Percentiles rank a stretch among this genome's conserved stretches.
These are phyloP conservation scores for Montifringilla adamsi DNA, from an alignment of 2,113 vertebrate genomes.

Conservation along the genomic window DNA sequence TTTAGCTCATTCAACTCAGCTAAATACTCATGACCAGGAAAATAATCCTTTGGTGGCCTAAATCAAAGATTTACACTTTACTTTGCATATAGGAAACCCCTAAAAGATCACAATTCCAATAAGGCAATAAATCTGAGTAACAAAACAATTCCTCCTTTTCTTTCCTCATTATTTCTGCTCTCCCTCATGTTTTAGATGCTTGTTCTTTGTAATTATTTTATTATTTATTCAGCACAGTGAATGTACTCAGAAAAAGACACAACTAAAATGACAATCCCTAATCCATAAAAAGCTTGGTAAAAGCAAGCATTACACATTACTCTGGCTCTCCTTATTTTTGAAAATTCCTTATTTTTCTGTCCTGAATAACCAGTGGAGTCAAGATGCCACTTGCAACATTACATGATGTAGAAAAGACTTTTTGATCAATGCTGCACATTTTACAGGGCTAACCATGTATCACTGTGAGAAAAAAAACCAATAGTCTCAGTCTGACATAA, in stretches of 20 bases:
- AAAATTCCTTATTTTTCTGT: background rate
- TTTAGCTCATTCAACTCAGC: background rate
- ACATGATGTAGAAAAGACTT: background rate
- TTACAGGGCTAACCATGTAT: background rate
- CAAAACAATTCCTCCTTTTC: background rate
- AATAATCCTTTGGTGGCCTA: background rate
- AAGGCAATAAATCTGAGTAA: background rate
- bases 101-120: background rate
- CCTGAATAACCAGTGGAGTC: background rate
- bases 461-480: fast-evolving
- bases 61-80: background rate
- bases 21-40: background rate
- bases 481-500: background rate
- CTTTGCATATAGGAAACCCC: background rate
- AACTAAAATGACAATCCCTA: background rate
- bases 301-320: background rate
- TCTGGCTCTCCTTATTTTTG: background rate
- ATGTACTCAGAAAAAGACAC: background rate
- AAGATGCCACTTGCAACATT: background rate
- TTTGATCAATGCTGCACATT: background rate
- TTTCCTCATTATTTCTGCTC: background rate
- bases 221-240: background rate
- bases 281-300: background rate
- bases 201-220: background rate
- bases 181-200: background rate